Conservation (phyloP, 1,140 invertebrate genomes). For the Leptoteleia sp. region DNA sequence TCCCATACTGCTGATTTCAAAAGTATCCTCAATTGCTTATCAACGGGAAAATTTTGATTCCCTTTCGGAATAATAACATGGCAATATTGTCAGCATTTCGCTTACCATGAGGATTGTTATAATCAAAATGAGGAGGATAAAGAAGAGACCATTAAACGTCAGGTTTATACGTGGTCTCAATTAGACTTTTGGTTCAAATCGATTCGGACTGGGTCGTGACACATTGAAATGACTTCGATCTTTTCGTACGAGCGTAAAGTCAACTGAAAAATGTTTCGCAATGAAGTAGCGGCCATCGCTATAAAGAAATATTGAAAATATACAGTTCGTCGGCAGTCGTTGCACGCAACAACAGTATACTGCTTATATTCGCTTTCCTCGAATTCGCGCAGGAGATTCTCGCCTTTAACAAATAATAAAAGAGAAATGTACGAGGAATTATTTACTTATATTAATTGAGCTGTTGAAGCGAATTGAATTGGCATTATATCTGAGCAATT, state of each 20-base stretch:
- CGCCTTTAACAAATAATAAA: neutral
- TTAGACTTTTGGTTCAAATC: conserved; percentile 48
- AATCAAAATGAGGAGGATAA: conserved; percentile 13
- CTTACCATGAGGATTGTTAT: conserved; percentile 8
- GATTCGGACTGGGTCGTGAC: conserved; percentile 40
- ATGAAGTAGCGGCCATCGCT: conserved; percentile 22
- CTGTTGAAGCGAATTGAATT: no score
- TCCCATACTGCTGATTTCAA: no score
- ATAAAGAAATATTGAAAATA: conserved; percentile 27
- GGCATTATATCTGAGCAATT: no score
- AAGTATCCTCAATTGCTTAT: no score
- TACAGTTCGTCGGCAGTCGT: conserved; percentile 16
- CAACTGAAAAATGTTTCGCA: conserved; percentile 45
- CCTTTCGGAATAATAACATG: conserved; percentile 11
- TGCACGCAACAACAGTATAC: conserved; percentile 21
- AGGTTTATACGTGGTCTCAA: conserved; percentile 30
- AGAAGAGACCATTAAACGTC: conserved; percentile 19
- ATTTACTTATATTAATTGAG: no score
- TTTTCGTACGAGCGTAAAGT: conserved; percentile 25
- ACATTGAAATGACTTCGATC: conserved; percentile 53
- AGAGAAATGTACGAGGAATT: no score
- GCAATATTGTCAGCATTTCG: conserved; percentile 6
- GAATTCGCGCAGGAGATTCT: conserved; percentile 14
- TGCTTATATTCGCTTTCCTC: conserved; percentile 23
- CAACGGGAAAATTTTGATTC: conserved; percentile 1